Percentiles rank a stretch among this genome's conserved stretches.
These are phyloP conservation scores for Salpingus planirostris DNA, from an alignment of 2,888 invertebrate species.

Conservation along the genomic window DNA sequence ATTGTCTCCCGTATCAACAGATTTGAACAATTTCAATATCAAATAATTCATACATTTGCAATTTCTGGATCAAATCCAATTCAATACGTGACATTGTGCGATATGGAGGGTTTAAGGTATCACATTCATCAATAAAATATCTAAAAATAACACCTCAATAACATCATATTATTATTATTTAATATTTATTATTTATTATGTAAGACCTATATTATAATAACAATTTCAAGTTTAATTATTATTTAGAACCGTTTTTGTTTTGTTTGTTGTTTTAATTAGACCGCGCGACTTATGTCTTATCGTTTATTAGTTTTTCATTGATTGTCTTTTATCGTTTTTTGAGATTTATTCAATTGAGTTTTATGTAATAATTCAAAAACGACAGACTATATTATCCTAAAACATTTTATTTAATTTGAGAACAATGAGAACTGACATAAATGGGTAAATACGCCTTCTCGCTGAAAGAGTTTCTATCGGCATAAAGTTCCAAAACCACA, in stretches of 20 bases:
- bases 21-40: background rate
- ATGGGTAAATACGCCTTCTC: too few relatives aligned
- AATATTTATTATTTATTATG: too few relatives aligned
- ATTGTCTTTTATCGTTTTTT: background rate
- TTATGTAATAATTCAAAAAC: too few relatives aligned
- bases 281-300: too few relatives aligned
- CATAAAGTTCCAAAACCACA: too few relatives aligned
- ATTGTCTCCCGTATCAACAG: background rate
- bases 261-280: background rate
- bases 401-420: background rate
- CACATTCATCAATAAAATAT: slow-evolving; percentile 12
- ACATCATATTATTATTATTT: too few relatives aligned
- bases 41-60: background rate
- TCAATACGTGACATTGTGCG: slow-evolving; percentile 14
- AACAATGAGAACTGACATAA: too few relatives aligned
- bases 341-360: too few relatives aligned
- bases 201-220: too few relatives aligned
- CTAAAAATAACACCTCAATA: slow-evolving; percentile 5
- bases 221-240: slow-evolving; percentile 2
- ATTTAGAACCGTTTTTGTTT: slow-evolving; percentile 1
- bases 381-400: too few relatives aligned
- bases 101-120: slow-evolving; percentile 17
- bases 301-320: background rate
- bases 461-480: too few relatives aligned
- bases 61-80: background rate